phyloP scores from a whole-genome alignment of 2,888 invertebrate species.

The Phlogophora meticulosa region DNA sequence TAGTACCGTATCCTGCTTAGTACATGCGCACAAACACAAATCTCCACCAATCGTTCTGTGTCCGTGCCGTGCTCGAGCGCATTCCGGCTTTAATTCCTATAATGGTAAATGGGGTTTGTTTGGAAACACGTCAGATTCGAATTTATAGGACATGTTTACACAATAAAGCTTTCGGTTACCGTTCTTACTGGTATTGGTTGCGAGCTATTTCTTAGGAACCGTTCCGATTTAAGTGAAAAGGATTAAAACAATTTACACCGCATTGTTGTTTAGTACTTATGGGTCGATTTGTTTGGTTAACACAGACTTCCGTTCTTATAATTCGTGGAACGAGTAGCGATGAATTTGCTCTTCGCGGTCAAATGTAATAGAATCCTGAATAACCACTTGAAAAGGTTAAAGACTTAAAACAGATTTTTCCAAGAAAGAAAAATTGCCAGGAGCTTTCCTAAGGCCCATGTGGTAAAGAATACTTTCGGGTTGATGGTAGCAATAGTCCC shows the following conservation, averaged over 20 bases:
- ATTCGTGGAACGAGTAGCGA: constrained; percentile 17
- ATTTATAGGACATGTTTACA: constrained; percentile 77
- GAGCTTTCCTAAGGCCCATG: too few species aligned
- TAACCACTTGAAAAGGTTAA: background rate
- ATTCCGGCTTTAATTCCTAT: constrained; percentile 58
- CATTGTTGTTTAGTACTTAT: constrained; percentile 41
- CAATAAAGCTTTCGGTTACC: constrained; percentile 62
- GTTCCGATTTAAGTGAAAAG: constrained; percentile 54
- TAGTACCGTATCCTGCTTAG: constrained; percentile 11
- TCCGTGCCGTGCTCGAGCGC: constrained; percentile 46
- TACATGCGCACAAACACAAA: constrained; percentile 22
- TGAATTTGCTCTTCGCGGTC: background rate
- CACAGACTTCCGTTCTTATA: constrained; percentile 29
- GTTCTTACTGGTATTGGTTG: constrained; percentile 38
- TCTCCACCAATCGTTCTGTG: constrained; percentile 38
- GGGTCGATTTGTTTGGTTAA: constrained; percentile 19
- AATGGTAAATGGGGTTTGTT: constrained; percentile 68
- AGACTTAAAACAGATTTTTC: background rate
- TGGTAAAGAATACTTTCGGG: background rate
- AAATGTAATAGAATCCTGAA: background rate
- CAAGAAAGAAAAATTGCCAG: background rate
- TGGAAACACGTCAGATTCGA: constrained; percentile 71
- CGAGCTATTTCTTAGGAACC: constrained; percentile 43
- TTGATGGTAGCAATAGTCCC: background rate
- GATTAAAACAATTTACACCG: constrained; percentile 52